Base-by-base conservation (phyloP, 2,888 invertebrate species). In the Lobophora halterata region DNA sequence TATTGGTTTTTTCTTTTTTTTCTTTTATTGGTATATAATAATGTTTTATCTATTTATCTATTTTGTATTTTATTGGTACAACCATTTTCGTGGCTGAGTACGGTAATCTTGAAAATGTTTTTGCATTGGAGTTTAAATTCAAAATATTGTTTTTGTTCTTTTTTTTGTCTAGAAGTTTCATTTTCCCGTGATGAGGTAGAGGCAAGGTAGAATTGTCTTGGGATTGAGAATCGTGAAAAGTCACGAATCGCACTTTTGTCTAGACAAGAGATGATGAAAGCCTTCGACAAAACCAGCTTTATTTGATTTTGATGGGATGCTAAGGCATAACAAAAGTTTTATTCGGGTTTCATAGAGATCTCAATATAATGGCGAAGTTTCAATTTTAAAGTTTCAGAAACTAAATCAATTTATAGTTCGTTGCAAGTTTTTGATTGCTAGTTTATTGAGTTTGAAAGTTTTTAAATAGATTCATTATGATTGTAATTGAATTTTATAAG, bases 161-260 rank as follows among this genome's bases (percentile, higher is more conserved):
- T n/a, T n/a, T n/a, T n/a, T n/a, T n/a, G 11, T 44, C 38, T 32
- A 28, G 16, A 20, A 4, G 1, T 2, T 28, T 3, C 3, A 19
- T 4, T 9, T 13, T 23, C 17, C n/a, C n/a, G n/a, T 14, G 9
- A 4, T 3, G 28, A 37, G 49, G 49, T 49, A 36, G 33, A 21
- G 7, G 21, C 38, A 30, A 33, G 20, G 37, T 26, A 41, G 49
- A 52, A 79, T 82, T 79, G 77, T 76, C 77, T 74, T 75, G 72
- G 79, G 73, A 78, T 70, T 64, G 71, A 62, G 73, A 73, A 79
- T 75, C 67, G 76, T 65, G 75, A 71, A 78, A 81, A 85, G 85
- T 80, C 83, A 79, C 82, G 80, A 71, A 71, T 71, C 68, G 61
- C 52, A 61, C 58, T 71, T 75, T 76, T 79, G 85, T 85, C 85